Base-by-base conservation (phyloP, 92 coral and sea anemone species). In the Actinernus sp. region DNA sequence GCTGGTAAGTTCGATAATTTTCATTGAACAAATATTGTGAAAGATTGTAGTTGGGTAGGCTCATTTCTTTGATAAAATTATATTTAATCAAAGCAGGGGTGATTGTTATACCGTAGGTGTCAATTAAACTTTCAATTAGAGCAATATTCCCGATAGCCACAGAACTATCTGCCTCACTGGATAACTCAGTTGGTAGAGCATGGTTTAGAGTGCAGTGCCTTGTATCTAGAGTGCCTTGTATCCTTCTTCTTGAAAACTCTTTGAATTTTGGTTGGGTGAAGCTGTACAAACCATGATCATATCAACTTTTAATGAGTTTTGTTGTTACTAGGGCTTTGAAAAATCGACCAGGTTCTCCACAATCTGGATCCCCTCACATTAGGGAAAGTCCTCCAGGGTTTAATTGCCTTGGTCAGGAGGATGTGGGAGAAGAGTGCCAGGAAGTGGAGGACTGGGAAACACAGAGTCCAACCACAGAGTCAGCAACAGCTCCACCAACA, bases 361-460 rank as follows among this genome's bases (percentile, higher is more conserved):
- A 57, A 26, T 49, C 66, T 17, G 29, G 31, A 27, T 40, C 66
- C 1, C 66, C 65, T 19, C 76, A 55, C 76, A 17, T n/a, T 17
- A 41, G 78, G 18, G 58, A 31, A 31, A 41, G 46, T 49, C 48
- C 78, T 10, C 41, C 78, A 18, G 57, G 66, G 14, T 70, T 55
- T 55, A 66, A 70, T 2, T 17, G 20, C 18, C 40, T 25, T 18
- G 46, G 38, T 31, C 58, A 71, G 50, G 57, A 58, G 44, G 61
- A 52, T 27, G 32, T 31, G 11, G 54, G 43, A 17, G 23, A 10
- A 4, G 26, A 33, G 20, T 59, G 34, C 33, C 55, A 61, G 65
- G 68, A 73, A 44, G 51, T 49, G 3, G 80, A 73, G 38, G 40
- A 49, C 22, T 71, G 78, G 78, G 80, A 61, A 22, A 37, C 32